These are phyloP conservation scores for Cyprinus carpio DNA, from an alignment of 2,113 vertebrate species.

Conservation along the genomic window DNA sequence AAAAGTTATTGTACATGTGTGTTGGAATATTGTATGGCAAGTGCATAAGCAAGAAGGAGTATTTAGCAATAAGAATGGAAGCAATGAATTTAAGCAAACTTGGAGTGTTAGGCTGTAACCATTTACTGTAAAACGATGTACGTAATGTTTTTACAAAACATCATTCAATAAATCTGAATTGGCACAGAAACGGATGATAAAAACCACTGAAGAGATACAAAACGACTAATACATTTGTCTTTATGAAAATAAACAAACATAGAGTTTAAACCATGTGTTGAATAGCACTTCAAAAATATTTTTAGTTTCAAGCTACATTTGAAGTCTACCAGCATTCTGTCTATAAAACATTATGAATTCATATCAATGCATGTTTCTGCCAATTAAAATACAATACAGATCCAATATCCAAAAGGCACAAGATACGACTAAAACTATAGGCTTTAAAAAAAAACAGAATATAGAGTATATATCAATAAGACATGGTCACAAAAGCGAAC, in stretches of 20 bases:
- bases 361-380: constrained; percentile 60
- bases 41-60: background rate
- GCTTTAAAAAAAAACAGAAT: constrained; percentile 52
- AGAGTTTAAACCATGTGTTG: constrained; percentile 55
- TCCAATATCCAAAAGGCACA: constrained; percentile 68
- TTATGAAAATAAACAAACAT: constrained; percentile 60
- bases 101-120: constrained; percentile 44
- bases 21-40: background rate
- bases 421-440: constrained; percentile 60
- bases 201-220: constrained; percentile 58
- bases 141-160: constrained; percentile 60
- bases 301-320: constrained; percentile 60
- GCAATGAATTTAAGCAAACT: constrained; percentile 11
- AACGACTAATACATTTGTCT: constrained; percentile 59
- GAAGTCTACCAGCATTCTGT: constrained; percentile 60
- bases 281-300: constrained; percentile 62
- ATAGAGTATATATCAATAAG: constrained; percentile 59
- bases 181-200: constrained; percentile 54
- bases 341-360: constrained; percentile 59
- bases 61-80: constrained; percentile 1
- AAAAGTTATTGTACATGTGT: background rate
- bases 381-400: constrained; percentile 67
- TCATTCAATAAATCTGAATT: constrained; percentile 56
- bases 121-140: constrained; percentile 55
- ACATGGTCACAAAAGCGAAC: constrained; percentile 60